Evolutionary conservation across 2,888 invertebrate species (phyloP), one percentile per base, ranked within the genome.

Genomic region (Drosophila kambysellisi): DNA sequence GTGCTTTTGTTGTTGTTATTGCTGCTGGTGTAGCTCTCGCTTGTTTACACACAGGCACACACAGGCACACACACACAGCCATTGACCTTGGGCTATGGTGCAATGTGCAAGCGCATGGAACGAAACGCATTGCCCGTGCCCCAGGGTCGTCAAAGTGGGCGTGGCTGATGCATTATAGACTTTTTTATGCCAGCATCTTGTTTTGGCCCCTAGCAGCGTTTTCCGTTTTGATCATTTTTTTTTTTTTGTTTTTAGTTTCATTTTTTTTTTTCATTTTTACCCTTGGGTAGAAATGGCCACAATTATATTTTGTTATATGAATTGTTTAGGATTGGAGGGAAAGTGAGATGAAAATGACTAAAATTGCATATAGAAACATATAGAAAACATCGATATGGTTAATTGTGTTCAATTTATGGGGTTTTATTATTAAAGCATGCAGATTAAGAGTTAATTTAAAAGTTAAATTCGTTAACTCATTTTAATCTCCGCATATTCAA

Each of bases 1-100:
- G 5, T 50, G 17, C 37, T 63, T 53, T 30, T 68, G 58, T 48
- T 63, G 52, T 57, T 66, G 76, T 30, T 68, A 54, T 48, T 63
- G 52, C 53, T 66, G 76, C 25, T 70, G 66, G 41, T 59, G 68
- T 48, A 54, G 70, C 56, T 59, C 63, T 66, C 70, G 75, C 64
- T 74, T 81, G 74, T 63, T 75, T 79, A 79, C 79, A 82, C 69
- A 79, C 53, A 68, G 67, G 60, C 75, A 63, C 51, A 50, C 32
- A 37, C 82, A 71, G 77, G 17, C 33, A 53, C 25, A 25, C 25
- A 25, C 25, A 53, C 53, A 56, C 82, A 71, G 80, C 63, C 74
- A 82, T 76, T 89, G 89, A 82, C 89, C 89, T 85, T 89, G 89
- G 56, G 56, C 88, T 54, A 39, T 61, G 76, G 71, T 79, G 74